These are phyloP conservation scores for Dasyurus viverrinus DNA, from an alignment of 2,113 vertebrate species.

Conservation along the genomic window DNA sequence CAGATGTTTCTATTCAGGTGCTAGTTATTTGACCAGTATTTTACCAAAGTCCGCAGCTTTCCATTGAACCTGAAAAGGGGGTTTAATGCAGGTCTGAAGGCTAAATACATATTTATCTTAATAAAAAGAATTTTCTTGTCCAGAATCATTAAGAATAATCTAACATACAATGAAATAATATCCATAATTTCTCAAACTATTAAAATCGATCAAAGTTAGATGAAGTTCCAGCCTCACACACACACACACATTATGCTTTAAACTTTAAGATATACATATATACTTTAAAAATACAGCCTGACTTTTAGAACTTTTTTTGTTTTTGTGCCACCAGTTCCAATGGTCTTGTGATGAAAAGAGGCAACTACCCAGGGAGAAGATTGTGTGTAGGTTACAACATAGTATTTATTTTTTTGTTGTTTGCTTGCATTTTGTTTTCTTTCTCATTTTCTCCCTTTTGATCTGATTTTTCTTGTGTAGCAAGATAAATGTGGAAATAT, in stretches of 20 bases:
- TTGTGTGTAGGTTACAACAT: too few species aligned
- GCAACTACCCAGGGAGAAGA: too few species aligned
- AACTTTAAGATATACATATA: constrained; percentile 28
- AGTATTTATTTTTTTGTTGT: too few species aligned
- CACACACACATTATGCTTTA: not conserved
- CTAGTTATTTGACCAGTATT: not conserved
- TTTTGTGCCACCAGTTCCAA: too few species aligned
- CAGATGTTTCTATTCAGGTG: not conserved
- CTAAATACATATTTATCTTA: not conserved
- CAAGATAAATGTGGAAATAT: too few species aligned
- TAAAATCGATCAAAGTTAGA: constrained; percentile 45
- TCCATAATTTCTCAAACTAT: constrained; percentile 19
- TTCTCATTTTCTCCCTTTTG: too few species aligned
- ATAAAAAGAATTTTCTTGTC: not conserved
- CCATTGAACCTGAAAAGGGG: not conserved
- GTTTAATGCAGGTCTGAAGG: not conserved
- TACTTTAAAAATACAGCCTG: constrained; percentile 55
- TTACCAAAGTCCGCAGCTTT: not conserved
- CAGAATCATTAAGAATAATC: not conserved
- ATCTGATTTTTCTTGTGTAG: too few species aligned
- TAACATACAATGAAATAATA: not conserved
- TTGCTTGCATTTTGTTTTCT: too few species aligned
- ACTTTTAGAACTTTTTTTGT: constrained; percentile 21
- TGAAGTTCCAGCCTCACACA: constrained; percentile 28
- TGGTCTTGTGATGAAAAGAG: not conserved